Evolutionary conservation across 2,113 vertebrate genomes (phyloP), one percentile per base, ranked within the genome.

Genomic region (Cyprinodon variegatus): DNA sequence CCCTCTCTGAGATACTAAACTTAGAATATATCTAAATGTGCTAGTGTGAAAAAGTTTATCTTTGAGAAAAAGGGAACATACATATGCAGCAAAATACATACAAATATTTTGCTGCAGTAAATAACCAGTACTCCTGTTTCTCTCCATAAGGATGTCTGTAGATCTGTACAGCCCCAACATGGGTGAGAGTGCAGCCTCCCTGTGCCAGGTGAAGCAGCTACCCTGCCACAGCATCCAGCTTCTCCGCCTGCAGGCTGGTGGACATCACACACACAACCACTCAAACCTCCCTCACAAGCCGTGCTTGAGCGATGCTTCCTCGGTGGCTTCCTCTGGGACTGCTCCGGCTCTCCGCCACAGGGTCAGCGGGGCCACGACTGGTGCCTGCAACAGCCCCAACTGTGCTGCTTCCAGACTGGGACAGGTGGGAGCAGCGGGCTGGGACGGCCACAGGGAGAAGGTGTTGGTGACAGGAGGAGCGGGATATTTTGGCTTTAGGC

Each of bases 391-490:
- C 17, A 83, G 79, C 81, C 82, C 68, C 0, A 86, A 87, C 37
- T 86, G 86, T 41, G 15, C 10, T 15, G 77, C 77, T 69, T 87
- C 89, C 62, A 77, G 74, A 36, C 73, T 72, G 59, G 76, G 63
- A n/a, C 84, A 89, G 38, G 4, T 17, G 0, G 4, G n/a, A 0
- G 36, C 41, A 10, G 0, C 60, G 88, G 57, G 73, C 0, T 36
- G 1, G n/a, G 46, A 43, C 12, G 20, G 60, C 83, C 63, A 86
- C 45, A n/a, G 73, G 3, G 86, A 84, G 53, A 97, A 91, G 90
- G 93, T 94, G 13, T 9, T 98, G 87, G 95, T 99, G 78, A 98
- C 97, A 0, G 98, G 98, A 70, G 98, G 97, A 4, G 95, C 94
- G 0, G 98, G 98, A 11, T 99, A 98, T 88, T 94, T 98, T 50